Evolutionary conservation across 2,888 invertebrate genomes (phyloP), one percentile per base, ranked within the genome.

Genomic region (Phalera bucephala): DNA sequence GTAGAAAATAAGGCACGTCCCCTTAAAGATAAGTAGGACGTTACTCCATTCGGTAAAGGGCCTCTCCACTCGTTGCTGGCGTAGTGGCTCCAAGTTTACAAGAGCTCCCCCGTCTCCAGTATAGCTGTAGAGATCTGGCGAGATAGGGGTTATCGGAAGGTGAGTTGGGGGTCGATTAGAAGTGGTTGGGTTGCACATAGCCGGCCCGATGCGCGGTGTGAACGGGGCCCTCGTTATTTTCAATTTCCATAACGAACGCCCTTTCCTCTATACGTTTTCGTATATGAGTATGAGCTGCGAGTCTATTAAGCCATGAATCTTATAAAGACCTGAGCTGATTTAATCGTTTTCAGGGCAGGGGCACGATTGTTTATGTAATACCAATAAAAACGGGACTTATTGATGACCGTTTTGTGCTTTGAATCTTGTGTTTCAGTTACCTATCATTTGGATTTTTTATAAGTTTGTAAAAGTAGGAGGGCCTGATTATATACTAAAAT

Each of bases 141-240:
- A 70, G 72, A 79, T 79, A 76, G 72, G 72, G 78, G 76, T 63
- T 70, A 75, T 79, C 54, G 64, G 61, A 60, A 72, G 72, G 68
- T 69, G 64, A 58, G 68, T 52, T 64, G 71, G 47, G 51, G 85
- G 66, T 84, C 86, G 63, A 69, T 74, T 67, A 71, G 63, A 52
- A 68, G 65, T 84, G 86, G 87, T 69, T 61, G 71, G 57, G 55
- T 62, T 62, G 65, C 69, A 73, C 66, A 72, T 73, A 83, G 80
- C 74, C 79, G 78, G 81, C 80, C 77, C 79, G 80, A 77, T 74
- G 83, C 82, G 79, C 79, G 76, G 79, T 81, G 81, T 79, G 86
- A 86, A 85, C 83, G 78, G 75, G 78, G 78, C 72, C 75, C 85
- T 88, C 88, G 85, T 88, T 88, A 89, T 88, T 89, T 88, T 87